A percentile compares a stretch with the other conserved stretches of the same genome.
phyloP scores from a whole-genome alignment of 2,888 invertebrate species.

The Tetanocera ferruginea region DNA sequence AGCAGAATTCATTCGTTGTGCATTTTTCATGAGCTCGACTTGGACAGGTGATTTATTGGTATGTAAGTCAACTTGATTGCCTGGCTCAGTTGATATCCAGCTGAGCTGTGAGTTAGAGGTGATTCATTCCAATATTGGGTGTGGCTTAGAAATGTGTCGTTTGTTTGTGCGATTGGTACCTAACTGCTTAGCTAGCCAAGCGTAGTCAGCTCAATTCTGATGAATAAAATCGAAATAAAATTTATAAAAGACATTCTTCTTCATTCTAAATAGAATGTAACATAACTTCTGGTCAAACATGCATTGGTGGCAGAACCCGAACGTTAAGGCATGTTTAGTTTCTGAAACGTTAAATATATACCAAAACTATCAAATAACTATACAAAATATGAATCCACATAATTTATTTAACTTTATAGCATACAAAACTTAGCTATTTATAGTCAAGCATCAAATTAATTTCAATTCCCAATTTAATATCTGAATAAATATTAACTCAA shows the following conservation, averaged over 20 bases:
- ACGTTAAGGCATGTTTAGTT: too few relatives aligned
- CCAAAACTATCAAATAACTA: too few relatives aligned
- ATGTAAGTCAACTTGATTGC: slow-evolving; percentile 34
- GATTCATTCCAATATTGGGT: too few relatives aligned
- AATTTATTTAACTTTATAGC: background rate
- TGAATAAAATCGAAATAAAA: too few relatives aligned
- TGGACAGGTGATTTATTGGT: slow-evolving; percentile 36
- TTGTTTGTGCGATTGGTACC: too few relatives aligned
- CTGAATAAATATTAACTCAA: slow-evolving; percentile 9
- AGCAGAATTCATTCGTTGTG: background rate
- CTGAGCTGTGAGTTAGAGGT: background rate
- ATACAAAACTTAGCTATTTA: background rate
- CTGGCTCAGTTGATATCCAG: slow-evolving; percentile 15
- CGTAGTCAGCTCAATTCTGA: too few relatives aligned
- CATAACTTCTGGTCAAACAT: too few relatives aligned
- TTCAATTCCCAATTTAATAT: background rate
- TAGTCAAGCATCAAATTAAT: background rate
- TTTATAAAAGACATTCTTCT: too few relatives aligned
- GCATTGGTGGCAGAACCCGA: too few relatives aligned
- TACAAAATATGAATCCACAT: background rate
- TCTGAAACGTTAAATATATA: too few relatives aligned
- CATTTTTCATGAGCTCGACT: slow-evolving; percentile 30
- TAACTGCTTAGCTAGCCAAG: too few relatives aligned
- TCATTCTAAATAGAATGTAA: too few relatives aligned
- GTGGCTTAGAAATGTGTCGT: slow-evolving; percentile 1